These are phyloP conservation scores for Cephus spinipes DNA, from an alignment of 2,888 invertebrate genomes.

Conservation along the genomic window DNA sequence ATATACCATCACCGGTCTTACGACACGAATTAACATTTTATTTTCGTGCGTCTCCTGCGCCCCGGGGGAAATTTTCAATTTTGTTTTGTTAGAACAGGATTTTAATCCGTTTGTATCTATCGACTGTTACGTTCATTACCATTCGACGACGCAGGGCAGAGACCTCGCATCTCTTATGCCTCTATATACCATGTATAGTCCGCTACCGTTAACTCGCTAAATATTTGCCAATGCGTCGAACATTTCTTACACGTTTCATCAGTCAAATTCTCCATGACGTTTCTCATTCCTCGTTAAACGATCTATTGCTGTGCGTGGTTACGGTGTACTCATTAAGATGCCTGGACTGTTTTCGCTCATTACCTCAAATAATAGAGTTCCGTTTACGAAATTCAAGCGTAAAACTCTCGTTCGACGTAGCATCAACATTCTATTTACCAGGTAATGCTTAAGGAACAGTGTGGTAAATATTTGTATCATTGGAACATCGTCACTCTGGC, in stretches of 20 bases:
- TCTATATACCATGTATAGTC: not conserved
- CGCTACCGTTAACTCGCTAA: not conserved
- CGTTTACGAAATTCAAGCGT: not conserved
- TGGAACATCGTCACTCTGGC: not conserved
- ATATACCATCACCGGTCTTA: conserved; percentile 52
- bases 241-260: not conserved
- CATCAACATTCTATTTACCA: not conserved
- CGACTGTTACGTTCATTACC: not conserved
- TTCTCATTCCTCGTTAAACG: not conserved
- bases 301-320: too few relatives aligned
- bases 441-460: not conserved
- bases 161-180: not conserved
- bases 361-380: not conserved
- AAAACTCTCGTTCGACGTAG: not conserved
- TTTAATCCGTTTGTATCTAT: conserved; percentile 11
- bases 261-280: not conserved
- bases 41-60: conserved; percentile 39
- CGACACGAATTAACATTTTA: conserved; percentile 47
- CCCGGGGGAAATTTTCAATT: conserved; percentile 33
- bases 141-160: conserved; percentile 6
- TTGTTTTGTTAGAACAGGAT: conserved; percentile 36
- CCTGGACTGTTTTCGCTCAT: not conserved
- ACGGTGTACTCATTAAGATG: not conserved
- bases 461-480: not conserved
- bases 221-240: not conserved